Evolutionary conservation across 1,140 invertebrate species (phyloP).

Genomic region (Aleiodes sp.): DNA sequence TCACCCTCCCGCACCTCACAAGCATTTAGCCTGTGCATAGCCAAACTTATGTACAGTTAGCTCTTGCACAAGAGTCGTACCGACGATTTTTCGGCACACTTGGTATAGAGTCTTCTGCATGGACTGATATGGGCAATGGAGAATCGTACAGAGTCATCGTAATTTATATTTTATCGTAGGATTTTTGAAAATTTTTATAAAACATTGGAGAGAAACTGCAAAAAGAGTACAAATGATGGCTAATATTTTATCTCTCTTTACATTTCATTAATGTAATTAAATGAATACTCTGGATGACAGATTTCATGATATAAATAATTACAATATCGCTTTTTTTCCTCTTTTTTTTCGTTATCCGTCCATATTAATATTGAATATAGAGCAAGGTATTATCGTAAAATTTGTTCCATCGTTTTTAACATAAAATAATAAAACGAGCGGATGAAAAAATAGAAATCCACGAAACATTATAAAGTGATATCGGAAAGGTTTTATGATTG

Average conservation of each 20-base stretch:
- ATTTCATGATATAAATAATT: no score
- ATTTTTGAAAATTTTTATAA: no score
- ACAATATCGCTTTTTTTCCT: no score
- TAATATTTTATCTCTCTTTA: no score
- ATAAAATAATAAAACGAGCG: no score
- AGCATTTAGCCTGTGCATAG: slow-evolving; percentile 60
- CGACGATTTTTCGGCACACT: slow-evolving; percentile 46
- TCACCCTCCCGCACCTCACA: slow-evolving; percentile 35
- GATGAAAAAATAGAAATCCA: slow-evolving; percentile 1
- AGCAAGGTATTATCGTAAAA: neutral
- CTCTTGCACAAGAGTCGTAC: slow-evolving; percentile 49
- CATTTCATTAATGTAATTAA: no score
- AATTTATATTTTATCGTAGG: neutral
- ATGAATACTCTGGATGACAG: no score
- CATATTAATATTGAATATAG: neutral
- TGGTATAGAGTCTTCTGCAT: neutral
- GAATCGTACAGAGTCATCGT: neutral
- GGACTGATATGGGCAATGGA: slow-evolving; percentile 1
- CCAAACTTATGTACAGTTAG: slow-evolving; percentile 63
- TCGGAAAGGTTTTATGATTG: neutral
- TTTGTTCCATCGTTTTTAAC: no score
- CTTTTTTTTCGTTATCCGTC: neutral
- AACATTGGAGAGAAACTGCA: no score
- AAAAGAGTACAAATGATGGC: no score
- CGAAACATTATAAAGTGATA: neutral